A percentile compares a stretch with the other conserved stretches of the same genome.
Evolutionary conservation across 2,113 vertebrate species (phyloP).

Genomic region (Camarhynchus parvulus): DNA sequence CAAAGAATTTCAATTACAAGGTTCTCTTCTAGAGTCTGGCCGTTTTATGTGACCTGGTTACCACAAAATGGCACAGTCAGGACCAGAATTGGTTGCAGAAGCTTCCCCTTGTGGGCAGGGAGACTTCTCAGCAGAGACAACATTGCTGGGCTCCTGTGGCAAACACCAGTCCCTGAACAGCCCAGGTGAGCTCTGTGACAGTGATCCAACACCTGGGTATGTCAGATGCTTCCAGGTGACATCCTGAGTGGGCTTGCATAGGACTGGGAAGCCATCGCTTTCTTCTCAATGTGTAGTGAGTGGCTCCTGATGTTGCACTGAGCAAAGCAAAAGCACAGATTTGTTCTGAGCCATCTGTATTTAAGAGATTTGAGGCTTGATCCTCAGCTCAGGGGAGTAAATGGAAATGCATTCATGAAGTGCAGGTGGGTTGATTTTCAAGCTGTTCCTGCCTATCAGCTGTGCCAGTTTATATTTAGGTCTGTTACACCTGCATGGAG

Average conservation of each 20-base stretch:
- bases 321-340: background rate
- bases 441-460: background rate
- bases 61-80: background rate
- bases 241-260: background rate
- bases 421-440: background rate
- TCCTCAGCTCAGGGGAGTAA: background rate
- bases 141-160: background rate
- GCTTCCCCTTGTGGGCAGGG: background rate
- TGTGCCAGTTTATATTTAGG: background rate
- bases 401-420: background rate
- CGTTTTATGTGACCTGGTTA: background rate
- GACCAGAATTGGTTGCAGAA: background rate
- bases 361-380: background rate
- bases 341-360: background rate
- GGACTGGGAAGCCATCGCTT: background rate
- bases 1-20: background rate
- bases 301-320: background rate
- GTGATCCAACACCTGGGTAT: background rate
- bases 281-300: background rate
- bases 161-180: background rate
- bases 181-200: background rate
- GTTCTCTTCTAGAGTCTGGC: background rate
- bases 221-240: background rate
- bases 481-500: constrained; percentile 22
- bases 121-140: background rate